Evolutionary conservation across 2,888 invertebrate species (phyloP).

Genomic region (Dyspetes luteomarginatus): DNA sequence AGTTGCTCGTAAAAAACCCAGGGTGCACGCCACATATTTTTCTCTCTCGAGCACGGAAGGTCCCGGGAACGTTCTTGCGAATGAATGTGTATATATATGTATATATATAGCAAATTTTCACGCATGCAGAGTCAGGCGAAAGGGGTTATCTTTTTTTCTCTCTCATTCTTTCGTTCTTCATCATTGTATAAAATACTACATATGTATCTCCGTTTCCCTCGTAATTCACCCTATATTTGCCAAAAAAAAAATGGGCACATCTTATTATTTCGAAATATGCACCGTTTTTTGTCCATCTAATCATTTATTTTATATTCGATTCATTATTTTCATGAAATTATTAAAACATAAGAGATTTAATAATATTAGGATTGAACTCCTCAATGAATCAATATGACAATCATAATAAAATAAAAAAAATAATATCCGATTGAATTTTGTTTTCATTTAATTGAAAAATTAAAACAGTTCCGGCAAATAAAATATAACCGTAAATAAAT

Average conservation of each 20-base stretch:
- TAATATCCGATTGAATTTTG: no score
- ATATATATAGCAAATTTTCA: slow-evolving; percentile 24
- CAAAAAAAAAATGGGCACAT: background rate
- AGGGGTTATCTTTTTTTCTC: slow-evolving; percentile 50
- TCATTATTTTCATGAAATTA: background rate
- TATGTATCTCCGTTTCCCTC: slow-evolving; percentile 38
- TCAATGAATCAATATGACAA: no score
- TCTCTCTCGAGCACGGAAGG: slow-evolving; percentile 51
- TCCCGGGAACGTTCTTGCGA: slow-evolving; percentile 30
- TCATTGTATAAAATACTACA: slow-evolving; percentile 28
- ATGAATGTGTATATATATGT: no score
- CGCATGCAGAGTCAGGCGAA: slow-evolving; percentile 45
- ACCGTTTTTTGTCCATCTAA: background rate
- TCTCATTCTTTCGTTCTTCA: slow-evolving; percentile 36
- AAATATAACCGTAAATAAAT: no score
- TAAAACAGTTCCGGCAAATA: no score
- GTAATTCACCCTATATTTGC: slow-evolving; percentile 40
- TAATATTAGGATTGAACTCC: no score
- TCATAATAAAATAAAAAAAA: no score
- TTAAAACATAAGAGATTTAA: background rate
- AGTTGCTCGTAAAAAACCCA: slow-evolving; percentile 63
- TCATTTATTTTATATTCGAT: background rate
- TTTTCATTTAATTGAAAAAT: no score
- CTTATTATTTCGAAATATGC: slow-evolving; percentile 3
- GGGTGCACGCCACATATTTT: slow-evolving; percentile 59